Evolutionary conservation across 1,140 invertebrate genomes (phyloP).

Genomic region (Tribolium madens): DNA sequence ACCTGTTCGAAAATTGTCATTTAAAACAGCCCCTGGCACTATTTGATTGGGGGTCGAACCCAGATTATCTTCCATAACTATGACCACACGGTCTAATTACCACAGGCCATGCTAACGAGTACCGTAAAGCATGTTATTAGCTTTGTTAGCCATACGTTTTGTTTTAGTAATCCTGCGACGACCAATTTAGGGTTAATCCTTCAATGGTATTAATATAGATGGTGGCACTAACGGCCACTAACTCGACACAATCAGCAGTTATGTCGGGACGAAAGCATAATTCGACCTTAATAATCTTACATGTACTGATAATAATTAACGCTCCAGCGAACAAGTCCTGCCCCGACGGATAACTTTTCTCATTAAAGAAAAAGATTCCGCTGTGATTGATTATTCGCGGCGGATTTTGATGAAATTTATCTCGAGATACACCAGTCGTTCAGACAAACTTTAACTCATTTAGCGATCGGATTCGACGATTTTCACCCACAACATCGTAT

Average conservation of each 20-base stretch:
- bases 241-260: slow-evolving; percentile 35
- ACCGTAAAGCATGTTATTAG: slow-evolving; percentile 51
- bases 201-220: slow-evolving; percentile 47
- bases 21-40: slow-evolving; percentile 11
- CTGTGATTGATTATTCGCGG: slow-evolving; percentile 34
- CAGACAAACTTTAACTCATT: slow-evolving; percentile 23
- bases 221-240: slow-evolving; percentile 35
- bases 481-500: slow-evolving; percentile 10
- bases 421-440: slow-evolving; percentile 29
- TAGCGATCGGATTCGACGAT: slow-evolving; percentile 15
- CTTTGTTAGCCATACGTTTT: slow-evolving; percentile 50
- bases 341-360: slow-evolving; percentile 22
- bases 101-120: slow-evolving; percentile 42
- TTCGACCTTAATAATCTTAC: slow-evolving; percentile 34
- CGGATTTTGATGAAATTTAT: slow-evolving; percentile 39
- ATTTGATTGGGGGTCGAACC: slow-evolving; percentile 35
- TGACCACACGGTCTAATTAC: slow-evolving; percentile 45
- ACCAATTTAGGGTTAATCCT: slow-evolving; percentile 50
- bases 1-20: slow-evolving; percentile 23
- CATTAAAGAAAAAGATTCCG: slow-evolving; percentile 37
- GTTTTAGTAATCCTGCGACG: slow-evolving; percentile 45
- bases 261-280: slow-evolving; percentile 14
- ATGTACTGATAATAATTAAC: slow-evolving; percentile 20
- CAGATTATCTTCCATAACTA: slow-evolving; percentile 48
- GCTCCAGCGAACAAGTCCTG: background rate